Evolutionary conservation across 2,113 vertebrate species (phyloP).

Genomic region (Ptychochromis oligacanthus): DNA sequence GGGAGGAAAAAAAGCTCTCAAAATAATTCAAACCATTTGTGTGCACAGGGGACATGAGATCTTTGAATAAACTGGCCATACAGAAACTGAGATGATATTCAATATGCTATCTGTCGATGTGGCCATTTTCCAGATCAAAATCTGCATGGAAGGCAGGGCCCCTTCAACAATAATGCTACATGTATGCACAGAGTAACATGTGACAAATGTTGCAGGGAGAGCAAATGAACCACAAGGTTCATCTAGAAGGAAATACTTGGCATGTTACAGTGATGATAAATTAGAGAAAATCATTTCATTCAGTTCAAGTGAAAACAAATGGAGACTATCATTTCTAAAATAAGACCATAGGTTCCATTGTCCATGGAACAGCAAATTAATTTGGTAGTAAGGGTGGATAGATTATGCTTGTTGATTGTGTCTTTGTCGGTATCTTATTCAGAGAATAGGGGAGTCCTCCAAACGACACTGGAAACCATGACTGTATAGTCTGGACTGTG

Average conservation of each 20-base stretch:
- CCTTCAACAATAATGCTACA: slow-evolving; percentile 20
- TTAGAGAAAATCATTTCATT: slow-evolving; percentile 18
- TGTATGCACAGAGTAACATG: slow-evolving; percentile 29
- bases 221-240: slow-evolving; percentile 16
- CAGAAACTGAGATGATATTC: slow-evolving; percentile 58
- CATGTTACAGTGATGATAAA: slow-evolving; percentile 49
- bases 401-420: slow-evolving; percentile 34
- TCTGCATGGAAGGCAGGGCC: slow-evolving; percentile 10
- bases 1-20: slow-evolving; percentile 36
- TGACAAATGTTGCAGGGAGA: slow-evolving; percentile 20
- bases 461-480: slow-evolving; percentile 65
- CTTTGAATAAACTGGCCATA: slow-evolving; percentile 65
- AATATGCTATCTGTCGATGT: slow-evolving; percentile 62
- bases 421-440: slow-evolving; percentile 35
- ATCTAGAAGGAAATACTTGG: slow-evolving; percentile 42
- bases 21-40: slow-evolving; percentile 78
- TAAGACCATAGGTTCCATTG: slow-evolving; percentile 36
- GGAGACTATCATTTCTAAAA: slow-evolving; percentile 23
- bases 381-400: slow-evolving; percentile 20
- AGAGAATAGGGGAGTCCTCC: slow-evolving; percentile 49
- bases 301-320: slow-evolving; percentile 27
- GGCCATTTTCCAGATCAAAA: slow-evolving; percentile 56
- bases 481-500: slow-evolving; percentile 60
- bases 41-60: slow-evolving; percentile 56
- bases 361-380: slow-evolving; percentile 20